These are phyloP conservation scores for Manis crassicaudata DNA, from an alignment of 2,797 vertebrate genomes.

Conservation along the genomic window DNA sequence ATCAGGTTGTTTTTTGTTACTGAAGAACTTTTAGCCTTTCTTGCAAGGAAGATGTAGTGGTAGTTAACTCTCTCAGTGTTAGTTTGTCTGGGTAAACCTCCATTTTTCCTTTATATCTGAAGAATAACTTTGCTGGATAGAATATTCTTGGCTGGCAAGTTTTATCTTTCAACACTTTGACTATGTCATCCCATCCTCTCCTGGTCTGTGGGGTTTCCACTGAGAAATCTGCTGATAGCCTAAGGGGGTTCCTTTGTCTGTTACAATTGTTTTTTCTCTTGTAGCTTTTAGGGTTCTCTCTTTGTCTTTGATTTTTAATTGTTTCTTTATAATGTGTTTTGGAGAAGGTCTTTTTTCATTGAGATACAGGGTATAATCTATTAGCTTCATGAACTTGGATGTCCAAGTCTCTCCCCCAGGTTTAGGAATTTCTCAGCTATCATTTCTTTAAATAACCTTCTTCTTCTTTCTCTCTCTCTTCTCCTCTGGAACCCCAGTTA, in stretches of 20 bases:
- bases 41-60: background rate
- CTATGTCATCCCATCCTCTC: background rate
- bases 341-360: background rate
- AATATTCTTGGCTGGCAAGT: background rate
- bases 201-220: background rate
- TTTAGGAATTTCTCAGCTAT: background rate
- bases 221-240: background rate
- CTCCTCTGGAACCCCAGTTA: background rate
- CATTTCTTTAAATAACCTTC: background rate
- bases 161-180: background rate
- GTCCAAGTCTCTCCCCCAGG: background rate
- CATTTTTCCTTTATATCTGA: background rate
- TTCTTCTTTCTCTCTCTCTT: background rate
- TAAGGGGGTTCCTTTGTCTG: background rate
- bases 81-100: background rate
- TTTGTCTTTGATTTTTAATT: background rate
- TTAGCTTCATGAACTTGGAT: background rate
- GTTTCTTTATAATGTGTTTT: background rate
- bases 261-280: background rate
- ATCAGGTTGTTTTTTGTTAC: background rate
- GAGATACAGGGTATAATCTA: background rate
- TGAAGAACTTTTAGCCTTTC: background rate
- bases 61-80: background rate
- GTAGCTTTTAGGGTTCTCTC: background rate
- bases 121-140: background rate